Evolutionary conservation across 2,888 invertebrate species (phyloP).

Genomic region (Hirtodrosophila cameraria): DNA sequence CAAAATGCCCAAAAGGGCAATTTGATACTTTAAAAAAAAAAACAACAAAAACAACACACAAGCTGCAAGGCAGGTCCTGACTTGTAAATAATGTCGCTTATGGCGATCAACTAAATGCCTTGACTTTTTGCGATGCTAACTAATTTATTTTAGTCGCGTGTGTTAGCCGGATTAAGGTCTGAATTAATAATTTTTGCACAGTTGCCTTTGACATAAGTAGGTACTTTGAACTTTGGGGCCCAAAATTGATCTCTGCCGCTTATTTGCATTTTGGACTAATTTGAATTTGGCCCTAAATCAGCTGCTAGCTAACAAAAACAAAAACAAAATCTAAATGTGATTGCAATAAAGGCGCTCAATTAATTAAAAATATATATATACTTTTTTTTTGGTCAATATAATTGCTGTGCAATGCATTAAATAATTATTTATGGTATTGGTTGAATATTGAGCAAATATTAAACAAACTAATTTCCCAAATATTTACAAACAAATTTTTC

Average conservation of each 20-base stretch:
- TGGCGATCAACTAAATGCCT: constrained; percentile 51
- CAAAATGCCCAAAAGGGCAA: constrained; percentile 43
- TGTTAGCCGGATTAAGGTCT: constrained; percentile 25
- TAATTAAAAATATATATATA: constrained; percentile 42
- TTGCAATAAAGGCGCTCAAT: constrained; percentile 6
- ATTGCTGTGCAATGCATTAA: constrained; percentile 14
- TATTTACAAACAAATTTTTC: constrained; percentile 48
- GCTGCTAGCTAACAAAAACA: constrained; percentile 5
- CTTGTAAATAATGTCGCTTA: constrained; percentile 32
- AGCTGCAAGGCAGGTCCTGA: neutral
- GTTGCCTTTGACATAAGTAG: constrained; percentile 2
- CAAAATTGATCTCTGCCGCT: neutral
- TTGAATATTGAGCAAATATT: too few species aligned
- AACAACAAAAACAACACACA: neutral
- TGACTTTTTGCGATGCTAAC: constrained; percentile 28
- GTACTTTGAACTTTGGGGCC: constrained; percentile 1
- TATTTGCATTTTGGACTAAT: neutral
- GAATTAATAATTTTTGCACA: constrained; percentile 6
- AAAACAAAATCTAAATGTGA: too few species aligned
- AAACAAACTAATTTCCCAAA: constrained; percentile 52
- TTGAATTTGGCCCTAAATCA: constrained; percentile 1
- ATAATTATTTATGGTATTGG: constrained; percentile 27
- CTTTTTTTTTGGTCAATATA: constrained; percentile 8
- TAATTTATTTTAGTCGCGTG: constrained; percentile 61
- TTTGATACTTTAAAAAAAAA: constrained; percentile 29